Base-by-base conservation (phyloP, 2,797 vertebrate genomes). In the Sebastes hubbsi region DNA sequence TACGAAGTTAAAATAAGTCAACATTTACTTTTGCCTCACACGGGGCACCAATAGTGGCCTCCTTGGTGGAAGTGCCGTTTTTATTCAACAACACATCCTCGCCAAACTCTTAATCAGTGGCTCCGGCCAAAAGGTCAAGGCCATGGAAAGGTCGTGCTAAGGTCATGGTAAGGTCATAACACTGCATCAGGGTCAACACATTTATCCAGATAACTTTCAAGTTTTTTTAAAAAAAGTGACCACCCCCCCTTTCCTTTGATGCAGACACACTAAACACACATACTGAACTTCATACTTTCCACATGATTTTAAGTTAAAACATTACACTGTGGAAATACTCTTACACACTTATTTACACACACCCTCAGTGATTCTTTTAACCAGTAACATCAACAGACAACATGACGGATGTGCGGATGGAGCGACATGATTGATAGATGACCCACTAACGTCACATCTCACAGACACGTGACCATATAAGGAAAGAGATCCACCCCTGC, bases 51-150 rank as follows among this genome's bases (percentile, higher is more conserved):
- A 46, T 18, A 46, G 0, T 46, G 42, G 42, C 0, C 6, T 46
- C 42, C 16, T 16, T 3, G 14, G 38, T 42, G 38, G 14, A 42
- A 42, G 38, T 46, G 0, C 42, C 1, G 42, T 46, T 0, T 46
- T 46, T 46, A 18, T 46, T 18, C 16, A 18, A 8, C 42, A 18
- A 0, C 42, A 46, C 16, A 46, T 36, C 14, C 4, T 20, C 9
- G 11, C 18, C 72, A 77, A 84, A 79, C 64, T 71, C 75, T 87
- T 24, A 34, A 61, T 77, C 83, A 69, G 85, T 36, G 64, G 65
- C 89, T 87, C 71, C 2, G 69, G 76, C 69, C 20, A 24, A 20
- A 84, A 89, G 85, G 88, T 92, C 81, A 92, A 94, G 93, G 92
- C 91, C 91, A 89, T 91, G 89, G 87, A 87, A 73, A 92, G 82